phyloP scores from a whole-genome alignment of 2,888 invertebrate genomes.

The Aromia moschata region DNA sequence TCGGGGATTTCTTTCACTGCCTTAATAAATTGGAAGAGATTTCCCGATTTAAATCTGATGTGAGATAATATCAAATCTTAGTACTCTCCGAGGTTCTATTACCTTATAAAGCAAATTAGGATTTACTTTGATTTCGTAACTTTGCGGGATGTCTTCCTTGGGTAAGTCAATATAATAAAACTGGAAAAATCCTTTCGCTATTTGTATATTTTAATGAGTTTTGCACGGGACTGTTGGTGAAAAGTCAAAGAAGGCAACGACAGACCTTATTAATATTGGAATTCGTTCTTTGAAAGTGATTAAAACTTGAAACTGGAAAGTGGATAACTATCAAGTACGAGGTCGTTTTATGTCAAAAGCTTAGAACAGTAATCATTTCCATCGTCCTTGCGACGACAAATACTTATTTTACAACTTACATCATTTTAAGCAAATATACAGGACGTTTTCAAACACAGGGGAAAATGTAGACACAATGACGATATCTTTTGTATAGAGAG shows the following conservation, averaged over 20 bases:
- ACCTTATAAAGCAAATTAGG: conserved; percentile 27
- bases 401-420: no score
- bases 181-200: conserved; percentile 2
- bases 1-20: conserved; percentile 43
- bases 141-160: conserved; percentile 14
- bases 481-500: no score
- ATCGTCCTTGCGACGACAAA: no score
- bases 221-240: neutral
- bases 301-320: no score
- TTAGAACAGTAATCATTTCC: no score
- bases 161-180: conserved; percentile 3
- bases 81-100: conserved; percentile 23
- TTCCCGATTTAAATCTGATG: conserved; percentile 43
- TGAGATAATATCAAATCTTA: conserved; percentile 37
- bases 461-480: no score
- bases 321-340: no score
- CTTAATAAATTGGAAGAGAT: conserved; percentile 48
- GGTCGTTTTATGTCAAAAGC: no score
- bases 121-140: conserved; percentile 27
- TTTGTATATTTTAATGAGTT: conserved; percentile 13
- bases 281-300: no score
- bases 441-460: no score
- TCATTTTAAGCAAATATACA: no score
- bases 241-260: neutral
- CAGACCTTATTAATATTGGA: no score